phyloP scores from a whole-genome alignment of 37 sponge, comb jelly and placozoan genomes.

The Bolinopsis microptera region DNA sequence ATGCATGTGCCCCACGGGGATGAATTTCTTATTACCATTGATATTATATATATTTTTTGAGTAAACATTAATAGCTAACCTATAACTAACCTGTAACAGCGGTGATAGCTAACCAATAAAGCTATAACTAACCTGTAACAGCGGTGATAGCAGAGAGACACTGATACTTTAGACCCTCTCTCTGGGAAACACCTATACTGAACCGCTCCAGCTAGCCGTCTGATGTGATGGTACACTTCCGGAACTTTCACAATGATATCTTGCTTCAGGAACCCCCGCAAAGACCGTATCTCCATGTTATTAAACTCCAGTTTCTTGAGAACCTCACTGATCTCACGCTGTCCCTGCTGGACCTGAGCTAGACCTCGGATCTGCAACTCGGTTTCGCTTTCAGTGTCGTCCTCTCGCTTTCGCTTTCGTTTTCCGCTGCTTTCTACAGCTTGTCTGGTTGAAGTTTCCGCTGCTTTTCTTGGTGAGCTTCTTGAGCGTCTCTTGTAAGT shows the following conservation, averaged over 20 bases:
- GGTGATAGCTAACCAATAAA: constrained; percentile 39
- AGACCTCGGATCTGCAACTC: neutral
- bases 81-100: constrained; percentile 50
- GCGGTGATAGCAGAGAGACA: constrained; percentile 19
- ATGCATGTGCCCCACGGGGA: too few species aligned
- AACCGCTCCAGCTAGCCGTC: neutral
- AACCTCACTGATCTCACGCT: neutral
- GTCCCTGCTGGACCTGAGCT: neutral
- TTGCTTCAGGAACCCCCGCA: neutral
- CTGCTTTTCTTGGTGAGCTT: neutral
- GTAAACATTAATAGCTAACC: too few species aligned
- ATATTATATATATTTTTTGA: neutral
- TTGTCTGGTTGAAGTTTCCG: neutral
- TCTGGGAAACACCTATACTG: neutral
- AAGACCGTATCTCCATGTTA: constrained; percentile 10
- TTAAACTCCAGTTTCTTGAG: neutral
- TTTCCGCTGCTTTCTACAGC: neutral
- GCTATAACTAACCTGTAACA: constrained; percentile 31
- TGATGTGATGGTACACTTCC: neutral
- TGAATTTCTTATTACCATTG: neutral
- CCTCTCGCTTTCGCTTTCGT: neutral
- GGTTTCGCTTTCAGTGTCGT: neutral
- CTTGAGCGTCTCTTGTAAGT: neutral
- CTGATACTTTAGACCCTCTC: neutral
- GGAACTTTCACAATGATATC: neutral